These are phyloP conservation scores for Holothuria scabra DNA, from an alignment of 53 echinoderm and acorn worm genomes.

Conservation along the genomic window DNA sequence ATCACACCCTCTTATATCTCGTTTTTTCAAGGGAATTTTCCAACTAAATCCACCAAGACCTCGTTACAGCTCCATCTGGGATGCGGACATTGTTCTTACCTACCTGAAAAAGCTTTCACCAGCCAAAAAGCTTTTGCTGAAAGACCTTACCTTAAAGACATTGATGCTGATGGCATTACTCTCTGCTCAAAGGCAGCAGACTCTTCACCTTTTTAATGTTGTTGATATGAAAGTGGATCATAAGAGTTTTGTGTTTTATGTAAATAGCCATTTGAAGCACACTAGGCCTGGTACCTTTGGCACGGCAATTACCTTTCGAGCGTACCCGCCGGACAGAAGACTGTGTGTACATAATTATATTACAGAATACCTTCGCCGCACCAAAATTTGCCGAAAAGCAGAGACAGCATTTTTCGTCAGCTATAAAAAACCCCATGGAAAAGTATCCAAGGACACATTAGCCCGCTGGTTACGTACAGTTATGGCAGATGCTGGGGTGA, in stretches of 20 bases:
- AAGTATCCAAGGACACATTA: too few relatives aligned
- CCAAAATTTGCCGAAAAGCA: not conserved
- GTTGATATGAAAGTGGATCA: constrained; percentile 1
- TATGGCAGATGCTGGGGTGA: too few relatives aligned
- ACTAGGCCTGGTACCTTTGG: not conserved
- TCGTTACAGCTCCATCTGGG: constrained; percentile 21
- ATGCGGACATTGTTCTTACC: constrained; percentile 21
- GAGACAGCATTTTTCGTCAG: constrained; percentile 17
- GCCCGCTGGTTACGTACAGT: too few relatives aligned
- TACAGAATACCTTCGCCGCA: not conserved
- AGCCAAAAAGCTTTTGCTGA: constrained; percentile 36
- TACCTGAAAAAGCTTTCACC: constrained; percentile 17
- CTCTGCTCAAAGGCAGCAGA: constrained; percentile 33
- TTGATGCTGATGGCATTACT: constrained; percentile 26
- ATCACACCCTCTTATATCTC: not conserved
- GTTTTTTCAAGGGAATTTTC: constrained; percentile 44
- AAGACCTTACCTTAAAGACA: constrained; percentile 28
- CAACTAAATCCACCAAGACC: constrained; percentile 34
- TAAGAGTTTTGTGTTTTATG: not conserved
- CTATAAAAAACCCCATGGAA: constrained; percentile 17
- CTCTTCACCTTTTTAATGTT: constrained; percentile 8
- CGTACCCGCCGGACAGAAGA: constrained; percentile 21
- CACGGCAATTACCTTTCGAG: not conserved
- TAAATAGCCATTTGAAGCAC: not conserved
- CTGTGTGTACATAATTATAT: constrained; percentile 33